phyloP scores from a whole-genome alignment of 1,140 invertebrate genomes.

The Leptinotarsa texana region DNA sequence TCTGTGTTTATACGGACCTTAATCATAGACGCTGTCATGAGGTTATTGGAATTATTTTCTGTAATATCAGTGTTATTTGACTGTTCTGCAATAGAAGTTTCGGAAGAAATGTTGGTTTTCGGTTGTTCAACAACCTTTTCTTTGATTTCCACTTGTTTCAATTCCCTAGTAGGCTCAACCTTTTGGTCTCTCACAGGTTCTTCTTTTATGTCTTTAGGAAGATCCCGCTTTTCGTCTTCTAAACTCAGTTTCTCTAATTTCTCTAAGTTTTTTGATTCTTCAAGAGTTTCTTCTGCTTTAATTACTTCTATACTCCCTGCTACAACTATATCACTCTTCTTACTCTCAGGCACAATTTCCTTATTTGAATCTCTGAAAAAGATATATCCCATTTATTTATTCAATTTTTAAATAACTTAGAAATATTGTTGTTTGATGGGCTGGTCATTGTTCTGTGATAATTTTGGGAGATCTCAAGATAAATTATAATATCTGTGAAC shows the following conservation, averaged over 20 bases:
- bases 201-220: conserved; percentile 2
- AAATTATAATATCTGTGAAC: too few relatives aligned
- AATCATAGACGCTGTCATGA: conserved; percentile 66
- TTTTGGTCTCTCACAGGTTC: not conserved
- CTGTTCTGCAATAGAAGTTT: conserved; percentile 2
- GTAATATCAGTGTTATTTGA: not conserved
- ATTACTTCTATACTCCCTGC: conserved; percentile 4
- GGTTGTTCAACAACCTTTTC: not conserved
- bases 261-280: not conserved
- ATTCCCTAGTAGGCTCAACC: not conserved
- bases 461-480: too few relatives aligned
- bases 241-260: not conserved
- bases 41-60: conserved; percentile 29
- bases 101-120: not conserved
- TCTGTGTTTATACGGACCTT: conserved; percentile 80
- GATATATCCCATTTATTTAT: not conserved
- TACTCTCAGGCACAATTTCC: conserved; percentile 14
- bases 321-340: conserved; percentile 22
- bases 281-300: not conserved
- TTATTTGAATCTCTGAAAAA: conserved; percentile 9
- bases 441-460: too few relatives aligned
- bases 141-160: not conserved
- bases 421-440: not conserved
- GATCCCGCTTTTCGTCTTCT: not conserved
- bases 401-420: too few relatives aligned